Conservation (phyloP, 2,113 vertebrate species). For the Cochlearius cochlearius region DNA sequence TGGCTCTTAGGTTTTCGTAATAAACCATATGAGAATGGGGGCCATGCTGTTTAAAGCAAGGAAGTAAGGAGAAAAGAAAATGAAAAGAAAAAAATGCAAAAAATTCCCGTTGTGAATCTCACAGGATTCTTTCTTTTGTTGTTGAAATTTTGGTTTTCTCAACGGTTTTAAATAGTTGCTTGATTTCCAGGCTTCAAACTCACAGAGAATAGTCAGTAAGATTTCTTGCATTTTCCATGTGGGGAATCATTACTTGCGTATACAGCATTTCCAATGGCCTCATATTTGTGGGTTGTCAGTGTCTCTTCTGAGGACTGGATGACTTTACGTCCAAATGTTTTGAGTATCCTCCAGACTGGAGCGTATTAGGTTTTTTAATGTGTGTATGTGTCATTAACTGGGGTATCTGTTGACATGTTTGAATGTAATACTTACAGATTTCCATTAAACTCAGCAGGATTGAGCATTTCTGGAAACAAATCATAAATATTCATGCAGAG, state of each 20-base stretch:
- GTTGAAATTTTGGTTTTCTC: neutral
- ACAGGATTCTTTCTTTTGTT: neutral
- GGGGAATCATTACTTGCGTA: neutral
- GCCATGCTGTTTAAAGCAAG: neutral
- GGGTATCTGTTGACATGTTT: neutral
- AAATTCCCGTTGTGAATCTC: neutral
- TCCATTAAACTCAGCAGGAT: neutral
- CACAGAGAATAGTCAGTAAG: neutral
- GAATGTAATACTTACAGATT: neutral
- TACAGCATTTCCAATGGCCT: neutral
- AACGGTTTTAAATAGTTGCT: neutral
- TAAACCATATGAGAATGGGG: neutral
- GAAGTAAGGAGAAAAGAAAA: neutral
- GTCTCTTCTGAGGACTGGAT: neutral
- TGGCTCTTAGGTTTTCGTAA: neutral
- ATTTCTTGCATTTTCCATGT: neutral
- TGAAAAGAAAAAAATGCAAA: neutral
- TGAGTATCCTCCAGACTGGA: neutral
- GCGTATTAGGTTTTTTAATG: neutral
- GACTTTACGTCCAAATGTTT: neutral
- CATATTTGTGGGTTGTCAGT: constrained; percentile 3
- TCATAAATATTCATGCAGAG: neutral
- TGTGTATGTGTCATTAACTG: neutral
- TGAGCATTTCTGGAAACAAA: neutral
- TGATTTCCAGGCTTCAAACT: neutral